Base-by-base conservation (phyloP, 2,113 vertebrate species). In the Lampris megalopsis region DNA sequence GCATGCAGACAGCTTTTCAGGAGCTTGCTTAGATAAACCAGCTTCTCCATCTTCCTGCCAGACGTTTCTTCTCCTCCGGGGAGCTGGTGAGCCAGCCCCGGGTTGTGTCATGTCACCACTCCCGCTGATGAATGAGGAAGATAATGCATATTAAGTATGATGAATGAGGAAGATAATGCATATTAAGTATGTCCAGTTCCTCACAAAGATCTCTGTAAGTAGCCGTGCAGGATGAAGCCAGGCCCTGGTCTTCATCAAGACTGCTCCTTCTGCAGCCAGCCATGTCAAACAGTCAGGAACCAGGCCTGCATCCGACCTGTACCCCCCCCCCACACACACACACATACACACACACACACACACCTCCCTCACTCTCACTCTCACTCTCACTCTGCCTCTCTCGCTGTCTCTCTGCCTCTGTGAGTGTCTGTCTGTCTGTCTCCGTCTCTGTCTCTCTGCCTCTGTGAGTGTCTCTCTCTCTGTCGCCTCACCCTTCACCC, bases 221-320 rank as follows among this genome's bases (percentile, higher is more conserved):
- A 93, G 94, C 95, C 94, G 93, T 94, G 91, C 95, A 97, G 96
- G 94, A 95, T 95, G 94, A 95, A 95, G 94, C 86, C 91, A 74
- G 94, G 94, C 95, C 95, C 96, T 97, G 96, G 87, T 93, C 95
- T 96, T 91, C 90, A 95, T 96, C 95, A 96, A 89, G 93, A 92
- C 92, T 92, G 90, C 94, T 94, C 94, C 91, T 94, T 91, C 93
- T 94, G 93, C 94, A 94, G 95, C 92, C 94, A 96, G 94, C 92
- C 94, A 88, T 95, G 93, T 93, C 83, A 93, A 90, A 94, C 94
- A 93, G 94, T 93, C 88, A 64, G 72, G 79, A 24, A 24, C 24
- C 24, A 24, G 24, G 24, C 24, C 24, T 24, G 24, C 24, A 24
- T 24, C 24, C 24, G 24, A 24, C 24, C 24, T 24, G 24, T 24